phyloP scores from a whole-genome alignment of 2,888 invertebrate genomes.

The Melieria picta region DNA sequence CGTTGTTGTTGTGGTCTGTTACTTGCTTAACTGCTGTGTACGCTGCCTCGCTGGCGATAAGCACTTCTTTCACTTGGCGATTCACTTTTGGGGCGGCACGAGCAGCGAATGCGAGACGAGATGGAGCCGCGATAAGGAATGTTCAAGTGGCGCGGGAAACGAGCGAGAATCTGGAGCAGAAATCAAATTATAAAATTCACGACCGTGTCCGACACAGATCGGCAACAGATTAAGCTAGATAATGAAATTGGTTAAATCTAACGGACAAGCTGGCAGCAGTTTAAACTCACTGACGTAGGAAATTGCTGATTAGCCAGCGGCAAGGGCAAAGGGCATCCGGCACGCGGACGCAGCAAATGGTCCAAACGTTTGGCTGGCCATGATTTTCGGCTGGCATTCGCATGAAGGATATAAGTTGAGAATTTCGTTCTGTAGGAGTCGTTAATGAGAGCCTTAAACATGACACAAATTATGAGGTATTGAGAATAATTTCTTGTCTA shows the following conservation, averaged over 20 bases:
- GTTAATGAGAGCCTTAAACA: no score
- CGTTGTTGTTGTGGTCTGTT: slow-evolving; percentile 5
- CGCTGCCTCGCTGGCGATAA: neutral
- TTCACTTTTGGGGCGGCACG: neutral
- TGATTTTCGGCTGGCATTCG: no score
- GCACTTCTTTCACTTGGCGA: no score
- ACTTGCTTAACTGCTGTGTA: neutral
- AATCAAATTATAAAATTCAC: slow-evolving; percentile 42
- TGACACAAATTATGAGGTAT: no score
- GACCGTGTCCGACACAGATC: slow-evolving; percentile 39
- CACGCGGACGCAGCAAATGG: no score
- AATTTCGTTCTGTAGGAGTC: no score
- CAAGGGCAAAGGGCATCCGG: no score
- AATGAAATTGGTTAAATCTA: slow-evolving; percentile 30
- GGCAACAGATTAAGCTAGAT: slow-evolving; percentile 34
- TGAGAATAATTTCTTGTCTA: no score
- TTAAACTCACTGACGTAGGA: slow-evolving; percentile 23
- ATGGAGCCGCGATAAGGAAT: slow-evolving; percentile 28
- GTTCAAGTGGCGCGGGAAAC: neutral
- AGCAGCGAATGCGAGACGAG: slow-evolving; percentile 1
- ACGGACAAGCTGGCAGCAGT: neutral
- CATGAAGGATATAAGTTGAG: no score
- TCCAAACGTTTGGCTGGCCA: no score
- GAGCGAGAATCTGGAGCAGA: slow-evolving; percentile 9
- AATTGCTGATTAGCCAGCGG: slow-evolving; percentile 14